Evolutionary conservation across 1,140 invertebrate genomes (phyloP), one percentile per base, ranked within the genome.

Genomic region (Probaryconus sp.): DNA sequence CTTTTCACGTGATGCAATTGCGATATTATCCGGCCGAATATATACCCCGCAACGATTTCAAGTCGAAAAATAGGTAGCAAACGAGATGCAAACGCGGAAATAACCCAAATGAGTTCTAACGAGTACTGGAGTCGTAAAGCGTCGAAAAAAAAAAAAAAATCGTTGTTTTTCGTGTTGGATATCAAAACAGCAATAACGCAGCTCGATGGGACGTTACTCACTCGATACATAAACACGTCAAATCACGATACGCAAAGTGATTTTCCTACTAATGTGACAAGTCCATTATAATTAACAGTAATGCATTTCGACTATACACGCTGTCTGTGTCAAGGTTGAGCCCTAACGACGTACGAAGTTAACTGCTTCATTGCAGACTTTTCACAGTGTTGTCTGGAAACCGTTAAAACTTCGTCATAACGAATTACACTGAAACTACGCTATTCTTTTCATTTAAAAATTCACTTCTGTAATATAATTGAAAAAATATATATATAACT

Each of bases 1-100:
- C 73, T 71, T 76, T 68, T 71, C 61, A 71, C 61, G 48, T 76
- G 60, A 67, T 67, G 55, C 48, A 67, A 68, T 76, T 71, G 73
- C 67, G 73, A 76, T 76, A 71, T 70, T 56, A 70, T 76, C 67
- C 63, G 18, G 24, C 13, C 13, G 38, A 64, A 37, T 40, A 40
- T 42, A 58, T 63, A 31, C 21, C 31, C 33, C 37, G 53, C 18
- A 33, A 24, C 43, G 50, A 55, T 63, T 70, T 28, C 14, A 51
- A 40, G 37, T 42, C 47, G 24, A 48, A 31, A 61, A 70, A 61
- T 47, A 20, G 48, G 0, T n/a, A n/a, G 40, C 24, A 43, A 58
- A 64, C 33, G 58, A 63, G 50, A 56, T 38, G 51, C 38, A 18
- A 55, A 53, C 48, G 60, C 35, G 65, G 37, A 70, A 76, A 63